Evolutionary conservation across 1,140 invertebrate species (phyloP).

Genomic region (Hylyphantes graminicola): DNA sequence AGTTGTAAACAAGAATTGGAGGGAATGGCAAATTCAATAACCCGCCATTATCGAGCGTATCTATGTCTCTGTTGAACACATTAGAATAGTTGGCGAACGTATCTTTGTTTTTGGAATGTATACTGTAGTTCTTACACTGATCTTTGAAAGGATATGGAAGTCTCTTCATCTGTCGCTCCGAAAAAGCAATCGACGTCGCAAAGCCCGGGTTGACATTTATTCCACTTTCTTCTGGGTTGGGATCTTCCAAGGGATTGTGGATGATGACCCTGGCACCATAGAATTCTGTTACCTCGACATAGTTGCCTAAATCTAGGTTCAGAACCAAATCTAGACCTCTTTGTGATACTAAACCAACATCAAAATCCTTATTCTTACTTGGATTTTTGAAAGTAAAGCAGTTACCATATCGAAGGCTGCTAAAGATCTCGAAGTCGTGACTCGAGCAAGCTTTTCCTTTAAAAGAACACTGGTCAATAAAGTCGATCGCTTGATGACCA

Average conservation of each 20-base stretch:
- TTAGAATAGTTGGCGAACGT: not conserved
- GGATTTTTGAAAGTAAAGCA: constrained; percentile 15
- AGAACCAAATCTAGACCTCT: constrained; percentile 66
- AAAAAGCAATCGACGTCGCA: constrained; percentile 64
- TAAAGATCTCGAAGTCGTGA: not conserved
- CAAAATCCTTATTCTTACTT: no score
- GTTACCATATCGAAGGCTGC: constrained; percentile 20
- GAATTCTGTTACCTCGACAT: constrained; percentile 64
- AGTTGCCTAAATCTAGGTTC: constrained; percentile 66
- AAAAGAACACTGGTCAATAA: constrained; percentile 4
- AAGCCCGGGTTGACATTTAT: constrained; percentile 66
- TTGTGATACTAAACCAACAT: no score
- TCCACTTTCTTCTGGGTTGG: constrained; percentile 68
- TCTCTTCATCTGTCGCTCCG: constrained; percentile 52
- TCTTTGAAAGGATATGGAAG: constrained; percentile 32
- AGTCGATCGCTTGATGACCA: constrained; percentile 1
- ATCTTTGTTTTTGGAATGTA: not conserved
- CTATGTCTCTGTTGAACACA: not conserved
- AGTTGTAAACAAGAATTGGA: no score
- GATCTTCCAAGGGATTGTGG: constrained; percentile 65
- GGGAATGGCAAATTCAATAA: no score
- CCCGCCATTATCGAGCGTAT: not conserved
- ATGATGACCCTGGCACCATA: constrained; percentile 66
- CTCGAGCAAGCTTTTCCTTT: not conserved
- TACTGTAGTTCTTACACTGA: not conserved